Conservation (phyloP, 2,888 invertebrate genomes). For the Kryphioiulus occultus region DNA sequence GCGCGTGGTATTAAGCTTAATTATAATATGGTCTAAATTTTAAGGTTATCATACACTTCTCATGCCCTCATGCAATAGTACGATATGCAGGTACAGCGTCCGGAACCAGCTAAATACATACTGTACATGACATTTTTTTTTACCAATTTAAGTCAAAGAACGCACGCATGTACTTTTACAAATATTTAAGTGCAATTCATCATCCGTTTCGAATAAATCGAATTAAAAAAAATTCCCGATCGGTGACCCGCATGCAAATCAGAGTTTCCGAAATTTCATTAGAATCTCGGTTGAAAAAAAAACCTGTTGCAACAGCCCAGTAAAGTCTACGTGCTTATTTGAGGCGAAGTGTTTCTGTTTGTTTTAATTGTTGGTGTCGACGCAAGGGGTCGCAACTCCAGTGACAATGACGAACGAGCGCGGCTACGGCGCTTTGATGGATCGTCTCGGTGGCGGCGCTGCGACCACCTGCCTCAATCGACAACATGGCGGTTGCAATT, state of each 20-base stretch:
- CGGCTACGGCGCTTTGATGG: background rate
- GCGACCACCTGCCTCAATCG: background rate
- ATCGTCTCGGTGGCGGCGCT: background rate
- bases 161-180: conserved; percentile 3
- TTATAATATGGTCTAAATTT: too few species aligned
- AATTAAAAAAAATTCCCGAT: background rate
- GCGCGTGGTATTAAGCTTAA: too few species aligned
- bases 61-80: too few species aligned
- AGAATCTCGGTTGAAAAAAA: background rate
- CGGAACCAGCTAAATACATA: background rate
- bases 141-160: background rate
- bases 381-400: conserved; percentile 8
- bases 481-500: background rate
- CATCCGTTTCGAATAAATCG: background rate
- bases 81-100: background rate
- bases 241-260: background rate
- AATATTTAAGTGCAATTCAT: background rate
- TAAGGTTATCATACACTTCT: too few species aligned
- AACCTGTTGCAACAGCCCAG: background rate
- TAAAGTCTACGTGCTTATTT: conserved; percentile 15
- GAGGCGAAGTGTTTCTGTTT: background rate
- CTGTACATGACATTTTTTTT: background rate
- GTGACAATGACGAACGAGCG: conserved; percentile 23
- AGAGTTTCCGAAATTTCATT: background rate
- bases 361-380: conserved; percentile 16